Evolutionary conservation across 2,797 vertebrate species (phyloP), one percentile per base, ranked within the genome.

Genomic region (Tympanoctomys barrerae): DNA sequence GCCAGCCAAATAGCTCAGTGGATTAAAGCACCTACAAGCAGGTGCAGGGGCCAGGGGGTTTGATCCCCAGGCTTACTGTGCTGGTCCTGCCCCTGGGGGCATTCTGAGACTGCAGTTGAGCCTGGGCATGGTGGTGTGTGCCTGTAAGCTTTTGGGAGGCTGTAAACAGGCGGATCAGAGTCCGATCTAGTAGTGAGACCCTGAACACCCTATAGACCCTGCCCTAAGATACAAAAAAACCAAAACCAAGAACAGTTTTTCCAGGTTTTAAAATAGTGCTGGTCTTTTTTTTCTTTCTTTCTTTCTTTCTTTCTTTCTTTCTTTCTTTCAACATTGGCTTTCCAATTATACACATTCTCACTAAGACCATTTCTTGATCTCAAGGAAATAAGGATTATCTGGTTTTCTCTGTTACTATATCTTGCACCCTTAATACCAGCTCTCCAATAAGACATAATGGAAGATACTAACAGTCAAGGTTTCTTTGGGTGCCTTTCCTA

Each of bases 321-420:
- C 4, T 26, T 62, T 62, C 0, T 62, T 62, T 61, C 24, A 2
- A 7, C 33, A 64, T 71, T 91, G 95, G 31, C 36, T 96, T 93
- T 95, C 21, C 28, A 73, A 26, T 92, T 78, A 84, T 31, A 52
- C 13, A 82, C 73, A 81, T 87, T 96, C 84, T 92, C 42, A 61
- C 66, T 89, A 92, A 94, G 39, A 84, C 71, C 22, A 21, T 84
- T 95, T 91, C 89, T 92, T 91, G 77, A 79, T 81, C 57, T 90
- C 81, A 84, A 84, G 64, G 73, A 97, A 5, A 93, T 96, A 86
- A 78, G 22, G 12, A 9, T 83, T 93, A 42, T 86, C 26, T 94
- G 3, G 0, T 92, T 90, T 92, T 87, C 11, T 70, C n/a, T 59
- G 62, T 24, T 54, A 64, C 61, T 90, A 4, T 75, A 5, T 46